Percentiles rank a stretch among this genome's conserved stretches.
These are phyloP conservation scores for Orchesellides sinensis DNA, from an alignment of 2,888 invertebrate genomes.

Conservation along the genomic window DNA sequence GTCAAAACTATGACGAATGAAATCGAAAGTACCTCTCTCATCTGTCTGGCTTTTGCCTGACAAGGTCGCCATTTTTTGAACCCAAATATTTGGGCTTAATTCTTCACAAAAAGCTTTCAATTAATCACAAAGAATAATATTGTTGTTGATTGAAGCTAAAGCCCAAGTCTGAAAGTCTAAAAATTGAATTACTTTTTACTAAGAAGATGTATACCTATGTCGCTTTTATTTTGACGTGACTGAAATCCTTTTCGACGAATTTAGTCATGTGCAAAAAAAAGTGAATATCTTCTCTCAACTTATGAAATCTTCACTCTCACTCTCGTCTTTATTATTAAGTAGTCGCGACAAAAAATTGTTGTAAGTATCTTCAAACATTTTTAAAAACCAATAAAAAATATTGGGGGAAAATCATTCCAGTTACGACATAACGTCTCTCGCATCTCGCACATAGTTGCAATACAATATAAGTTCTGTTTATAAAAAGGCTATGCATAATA, in stretches of 20 bases:
- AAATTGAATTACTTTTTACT: not conserved
- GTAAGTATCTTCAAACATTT: not conserved
- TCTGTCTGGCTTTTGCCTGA: not conserved
- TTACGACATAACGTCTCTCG: not conserved
- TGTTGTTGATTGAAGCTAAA: not conserved
- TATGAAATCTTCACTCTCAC: not conserved
- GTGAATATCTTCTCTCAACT: not conserved
- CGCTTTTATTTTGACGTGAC: conserved; percentile 7
- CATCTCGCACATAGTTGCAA: too few species aligned
- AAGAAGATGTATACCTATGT: not conserved
- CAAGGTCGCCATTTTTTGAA: not conserved
- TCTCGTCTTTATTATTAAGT: not conserved
- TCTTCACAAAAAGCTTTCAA: not conserved
- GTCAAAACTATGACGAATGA: not conserved
- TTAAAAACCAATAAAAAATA: not conserved
- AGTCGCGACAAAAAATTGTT: not conserved
- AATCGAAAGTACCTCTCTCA: not conserved
- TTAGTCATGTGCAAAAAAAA: not conserved
- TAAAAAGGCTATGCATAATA: not conserved
- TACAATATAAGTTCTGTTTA: not conserved
- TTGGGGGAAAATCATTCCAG: conserved; percentile 5
- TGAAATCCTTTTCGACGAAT: not conserved
- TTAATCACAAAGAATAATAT: not conserved
- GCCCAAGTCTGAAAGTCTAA: too few species aligned
- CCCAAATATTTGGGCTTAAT: conserved; percentile 8